phyloP scores from a whole-genome alignment of 2,888 invertebrate genomes.

The Dyspetes luteomarginatus region DNA sequence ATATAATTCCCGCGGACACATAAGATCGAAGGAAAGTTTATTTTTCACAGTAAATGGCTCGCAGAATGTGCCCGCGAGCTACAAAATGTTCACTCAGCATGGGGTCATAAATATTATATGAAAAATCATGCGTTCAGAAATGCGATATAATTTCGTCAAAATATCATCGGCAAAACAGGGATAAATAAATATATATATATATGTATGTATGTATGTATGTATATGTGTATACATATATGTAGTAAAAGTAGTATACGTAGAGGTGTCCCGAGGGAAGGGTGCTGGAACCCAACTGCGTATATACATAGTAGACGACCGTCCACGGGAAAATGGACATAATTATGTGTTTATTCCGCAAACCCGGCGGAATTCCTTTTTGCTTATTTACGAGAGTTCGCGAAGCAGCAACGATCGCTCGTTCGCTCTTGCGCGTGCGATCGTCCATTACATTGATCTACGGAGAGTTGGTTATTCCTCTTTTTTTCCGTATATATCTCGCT shows the following conservation, averaged over 20 bases:
- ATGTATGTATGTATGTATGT: not conserved
- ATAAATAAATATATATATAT: not conserved
- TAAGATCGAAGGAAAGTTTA: not conserved
- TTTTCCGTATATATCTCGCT: constrained; percentile 33
- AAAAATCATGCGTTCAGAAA: constrained; percentile 16
- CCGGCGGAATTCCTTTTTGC: constrained; percentile 52
- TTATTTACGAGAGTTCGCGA: constrained; percentile 52
- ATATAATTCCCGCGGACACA: no score
- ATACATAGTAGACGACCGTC: constrained; percentile 3
- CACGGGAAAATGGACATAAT: constrained; percentile 56
- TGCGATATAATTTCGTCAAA: constrained; percentile 19
- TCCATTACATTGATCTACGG: constrained; percentile 49
- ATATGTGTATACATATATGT: not conserved
- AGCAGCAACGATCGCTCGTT: constrained; percentile 34
- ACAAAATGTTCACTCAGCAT: not conserved
- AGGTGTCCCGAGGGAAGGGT: constrained; percentile 46
- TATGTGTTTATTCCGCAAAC: constrained; percentile 58
- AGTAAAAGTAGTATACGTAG: constrained; percentile 10
- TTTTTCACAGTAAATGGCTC: constrained; percentile 12
- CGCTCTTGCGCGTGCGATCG: constrained; percentile 32
- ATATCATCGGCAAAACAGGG: constrained; percentile 10
- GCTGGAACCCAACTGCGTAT: not conserved
- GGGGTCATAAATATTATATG: constrained; percentile 36
- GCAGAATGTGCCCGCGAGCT: constrained; percentile 16
- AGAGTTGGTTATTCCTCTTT: constrained; percentile 16